Evolutionary conservation across 1,140 invertebrate species (phyloP), one percentile per base, ranked within the genome.

Genomic region (Bombus breviceps): DNA sequence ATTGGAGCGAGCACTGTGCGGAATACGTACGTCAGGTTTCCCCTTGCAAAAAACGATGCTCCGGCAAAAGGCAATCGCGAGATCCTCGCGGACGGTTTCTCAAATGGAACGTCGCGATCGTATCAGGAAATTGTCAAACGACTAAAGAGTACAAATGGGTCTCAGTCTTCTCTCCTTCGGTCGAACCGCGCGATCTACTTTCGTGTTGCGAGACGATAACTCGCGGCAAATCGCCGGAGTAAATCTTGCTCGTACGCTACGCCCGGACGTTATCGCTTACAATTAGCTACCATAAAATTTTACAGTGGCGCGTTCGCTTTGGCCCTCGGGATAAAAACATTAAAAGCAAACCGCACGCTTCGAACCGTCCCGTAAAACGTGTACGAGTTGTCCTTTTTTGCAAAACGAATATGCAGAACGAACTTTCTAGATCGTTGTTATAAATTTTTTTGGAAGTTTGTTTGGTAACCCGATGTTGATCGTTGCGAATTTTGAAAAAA

Each of bases 201-300:
- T 89, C 88, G 88, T 89, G 88, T 89, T 82, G 76, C 85, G 68
- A 62, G 81, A 77, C 88, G 84, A 86, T 89, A 89, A 89, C 88
- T 89, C 88, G 66, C 39, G 68, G 79, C 57, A 57, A 84, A 79
- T 81, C 88, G 88, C 69, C 77, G 57, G 78, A 89, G 83, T 89
- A 89, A 89, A 89, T 89, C 88, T 89, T 69, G 66, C 81, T 82
- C 72, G 82, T 89, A 83, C 76, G 77, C 69, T 39, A 53, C 62
- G 66, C 64, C 85, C 77, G 85, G 84, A 79, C 88, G 77, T 88
- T 89, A 89, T 89, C 88, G 88, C 83, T 79, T 88, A 79, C 87
- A 89, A 89, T 89, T 89, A 89, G 80, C 88, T 78, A 81, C 81
- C 88, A 75, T 85, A 83, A 79, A 77, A 86, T 86, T 79, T 86